A percentile compares a stretch with the other conserved stretches of the same genome.
These are phyloP conservation scores for Sphyrna mokarran DNA, from an alignment of 2,113 vertebrate species.

Conservation along the genomic window DNA sequence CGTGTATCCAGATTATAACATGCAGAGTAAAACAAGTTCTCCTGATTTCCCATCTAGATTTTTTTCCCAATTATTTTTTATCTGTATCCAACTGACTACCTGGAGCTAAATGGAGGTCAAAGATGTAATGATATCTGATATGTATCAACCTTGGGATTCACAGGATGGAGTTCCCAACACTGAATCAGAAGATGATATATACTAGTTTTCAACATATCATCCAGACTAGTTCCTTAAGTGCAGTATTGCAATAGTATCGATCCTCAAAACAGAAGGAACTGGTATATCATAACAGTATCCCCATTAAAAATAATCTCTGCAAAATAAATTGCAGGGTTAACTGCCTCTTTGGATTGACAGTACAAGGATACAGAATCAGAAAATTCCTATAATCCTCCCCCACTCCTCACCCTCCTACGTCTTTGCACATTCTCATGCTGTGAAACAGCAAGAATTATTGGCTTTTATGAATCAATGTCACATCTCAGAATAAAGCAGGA, in stretches of 20 bases:
- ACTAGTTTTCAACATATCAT: background rate
- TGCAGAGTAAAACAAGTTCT: background rate
- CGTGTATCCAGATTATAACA: background rate
- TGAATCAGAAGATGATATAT: background rate
- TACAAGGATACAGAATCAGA: background rate
- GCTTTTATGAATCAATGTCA: background rate
- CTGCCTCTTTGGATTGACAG: background rate
- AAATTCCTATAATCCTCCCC: background rate
- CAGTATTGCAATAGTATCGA: background rate
- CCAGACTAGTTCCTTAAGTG: background rate
- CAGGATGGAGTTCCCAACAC: background rate
- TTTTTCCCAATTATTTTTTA: background rate
- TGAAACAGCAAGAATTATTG: background rate
- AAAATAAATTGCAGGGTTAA: background rate
- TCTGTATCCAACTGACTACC: background rate
- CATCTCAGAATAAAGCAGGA: background rate
- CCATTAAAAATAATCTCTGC: background rate
- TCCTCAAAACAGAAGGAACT: background rate
- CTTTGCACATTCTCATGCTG: background rate
- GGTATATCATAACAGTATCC: background rate
- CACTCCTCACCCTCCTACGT: background rate
- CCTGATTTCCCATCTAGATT: background rate
- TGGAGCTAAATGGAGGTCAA: background rate
- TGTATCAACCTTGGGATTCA: background rate
- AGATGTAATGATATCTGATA: background rate